Base-by-base conservation (phyloP, 2,888 invertebrate species). In the Pristionchus arcanus region DNA sequence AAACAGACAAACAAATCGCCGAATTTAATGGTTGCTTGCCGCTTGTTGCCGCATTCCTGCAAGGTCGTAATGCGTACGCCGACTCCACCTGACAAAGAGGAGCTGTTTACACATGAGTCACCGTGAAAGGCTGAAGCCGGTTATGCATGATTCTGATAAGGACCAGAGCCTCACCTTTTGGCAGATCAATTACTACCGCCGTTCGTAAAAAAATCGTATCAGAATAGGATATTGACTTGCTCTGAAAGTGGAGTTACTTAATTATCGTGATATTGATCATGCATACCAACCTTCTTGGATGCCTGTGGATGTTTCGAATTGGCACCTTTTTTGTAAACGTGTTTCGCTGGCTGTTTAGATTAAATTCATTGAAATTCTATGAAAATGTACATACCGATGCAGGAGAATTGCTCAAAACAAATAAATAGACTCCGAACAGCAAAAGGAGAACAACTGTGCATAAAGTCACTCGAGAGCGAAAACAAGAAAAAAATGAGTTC, bases 21-120 rank as follows among this genome's bases (percentile, higher is more conserved):
- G 49, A 87, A 53, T n/a, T 49, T 0, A 49, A 87, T 0, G 2
- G 28, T 59, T 11, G 81, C 16, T 3, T 28, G 9, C 13, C 42
- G 53, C 63, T 81, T 89, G 59, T 77, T 81, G 55, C 59, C 59
- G 59, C 89, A 89, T 59, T 59, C 42, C n/a, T 81, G 89, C 3
- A 89, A 3, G 1, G 89, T 37, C 0, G 89, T 89, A 0, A 89
- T 21, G 0, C 89, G 81, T 2, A 81, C 81, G 11, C 42, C 31
- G 37, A 77, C 16, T 16, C 81, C 89, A 0, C 81, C 89, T 49
- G 34, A n/a, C n/a, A 15, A 25, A 37, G 13, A 74, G 5, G 25
- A 74, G n/a, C n/a, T n/a, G n/a, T n/a, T n/a, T n/a, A n/a, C n/a
- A n/a, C n/a, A n/a, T n/a, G n/a, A n/a, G n/a, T n/a, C n/a, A n/a